These are phyloP conservation scores for Ctenosaura bakeri DNA, from an alignment of 2,797 vertebrate genomes.

Conservation along the genomic window DNA sequence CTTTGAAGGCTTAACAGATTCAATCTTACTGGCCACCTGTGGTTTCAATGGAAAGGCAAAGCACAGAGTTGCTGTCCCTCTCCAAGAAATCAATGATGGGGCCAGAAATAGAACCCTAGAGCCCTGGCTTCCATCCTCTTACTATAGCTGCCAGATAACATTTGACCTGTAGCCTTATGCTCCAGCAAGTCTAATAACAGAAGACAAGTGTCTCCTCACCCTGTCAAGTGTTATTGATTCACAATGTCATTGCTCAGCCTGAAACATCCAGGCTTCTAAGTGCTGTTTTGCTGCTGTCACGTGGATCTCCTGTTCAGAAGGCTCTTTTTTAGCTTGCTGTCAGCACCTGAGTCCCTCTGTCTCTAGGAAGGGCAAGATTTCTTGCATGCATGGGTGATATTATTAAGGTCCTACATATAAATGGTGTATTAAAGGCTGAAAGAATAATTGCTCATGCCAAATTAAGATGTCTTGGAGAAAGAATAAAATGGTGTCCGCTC, in stretches of 20 bases:
- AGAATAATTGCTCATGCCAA: not conserved
- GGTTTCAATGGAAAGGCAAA: conserved; percentile 40
- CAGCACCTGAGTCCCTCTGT: conserved; percentile 14
- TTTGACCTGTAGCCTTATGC: conserved; percentile 49
- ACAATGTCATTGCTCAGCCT: conserved; percentile 56
- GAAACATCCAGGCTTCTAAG: conserved; percentile 61
- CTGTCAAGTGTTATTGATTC: conserved; percentile 63
- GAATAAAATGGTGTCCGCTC: not conserved
- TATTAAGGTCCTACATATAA: not conserved
- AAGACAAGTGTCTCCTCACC: conserved; percentile 47
- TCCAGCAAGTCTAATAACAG: conserved; percentile 47
- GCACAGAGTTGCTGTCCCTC: conserved; percentile 25
- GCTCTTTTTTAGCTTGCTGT: conserved; percentile 57
- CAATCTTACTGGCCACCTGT: conserved; percentile 32
- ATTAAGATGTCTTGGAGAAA: not conserved
- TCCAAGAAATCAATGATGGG: conserved; percentile 37
- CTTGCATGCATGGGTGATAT: not conserved
- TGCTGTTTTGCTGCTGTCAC: conserved; percentile 10
- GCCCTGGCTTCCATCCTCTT: conserved; percentile 39
- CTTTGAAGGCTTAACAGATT: conserved; percentile 52
- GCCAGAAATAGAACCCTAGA: conserved; percentile 46
- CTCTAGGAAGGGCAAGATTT: not conserved
- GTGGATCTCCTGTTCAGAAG: conserved; percentile 36
- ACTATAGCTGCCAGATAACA: conserved; percentile 52
- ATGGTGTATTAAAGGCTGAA: not conserved